phyloP scores from a whole-genome alignment of 2,113 vertebrate genomes.

The Brienomyrus brachyistius region DNA sequence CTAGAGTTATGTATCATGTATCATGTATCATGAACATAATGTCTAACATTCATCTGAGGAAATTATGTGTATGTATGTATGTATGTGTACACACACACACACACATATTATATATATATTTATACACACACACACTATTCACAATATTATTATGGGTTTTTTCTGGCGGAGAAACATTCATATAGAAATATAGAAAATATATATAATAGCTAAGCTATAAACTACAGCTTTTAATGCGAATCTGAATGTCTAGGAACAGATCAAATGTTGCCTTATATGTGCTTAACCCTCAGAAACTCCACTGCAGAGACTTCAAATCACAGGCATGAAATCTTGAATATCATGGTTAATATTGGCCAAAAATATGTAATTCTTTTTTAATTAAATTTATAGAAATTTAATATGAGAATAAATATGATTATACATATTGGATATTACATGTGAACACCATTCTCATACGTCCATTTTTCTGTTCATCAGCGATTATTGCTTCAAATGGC shows the following conservation, averaged over 20 bases:
- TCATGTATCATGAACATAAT: constrained; percentile 3
- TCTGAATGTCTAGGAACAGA: neutral
- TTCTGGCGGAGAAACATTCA: neutral
- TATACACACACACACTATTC: neutral
- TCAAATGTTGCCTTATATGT: neutral
- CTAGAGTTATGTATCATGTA: neutral
- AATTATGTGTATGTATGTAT: neutral
- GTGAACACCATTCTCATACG: neutral
- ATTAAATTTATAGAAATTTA: neutral
- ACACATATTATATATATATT: neutral
- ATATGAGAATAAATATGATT: neutral
- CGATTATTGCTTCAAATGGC: neutral
- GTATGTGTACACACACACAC: neutral
- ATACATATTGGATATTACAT: neutral
- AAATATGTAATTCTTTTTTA: neutral
- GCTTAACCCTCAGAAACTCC: neutral
- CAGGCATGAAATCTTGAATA: neutral
- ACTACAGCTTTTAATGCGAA: neutral
- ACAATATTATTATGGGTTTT: neutral
- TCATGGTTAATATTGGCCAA: neutral
- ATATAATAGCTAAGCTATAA: neutral
- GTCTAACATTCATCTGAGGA: neutral
- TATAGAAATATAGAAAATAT: neutral
- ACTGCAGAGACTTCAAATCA: neutral
- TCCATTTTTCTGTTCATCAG: neutral